Conservation (phyloP, 2,113 vertebrate genomes). For the Periophthalmus modestus region DNA sequence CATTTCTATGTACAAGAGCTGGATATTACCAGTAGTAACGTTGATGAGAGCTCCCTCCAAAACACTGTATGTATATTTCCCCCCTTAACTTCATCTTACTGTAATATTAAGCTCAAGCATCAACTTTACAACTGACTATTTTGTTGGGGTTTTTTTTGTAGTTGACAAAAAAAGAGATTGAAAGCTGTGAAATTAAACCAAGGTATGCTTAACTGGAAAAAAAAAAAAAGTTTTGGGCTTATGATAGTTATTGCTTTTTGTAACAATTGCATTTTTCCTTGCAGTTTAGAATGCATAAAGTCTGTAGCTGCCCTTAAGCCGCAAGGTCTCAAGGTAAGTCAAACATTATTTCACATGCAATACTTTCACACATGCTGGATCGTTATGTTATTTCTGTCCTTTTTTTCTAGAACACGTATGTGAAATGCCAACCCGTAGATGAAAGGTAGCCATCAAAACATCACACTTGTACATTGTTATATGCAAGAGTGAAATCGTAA, state of each 20-base stretch:
- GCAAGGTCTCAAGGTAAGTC: background rate
- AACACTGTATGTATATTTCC: slow-evolving; percentile 20
- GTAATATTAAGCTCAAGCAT: background rate
- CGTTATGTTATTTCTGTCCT: background rate
- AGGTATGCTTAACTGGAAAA: background rate
- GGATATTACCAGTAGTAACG: background rate
- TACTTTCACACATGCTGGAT: background rate
- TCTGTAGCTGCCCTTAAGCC: background rate
- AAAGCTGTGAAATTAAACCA: background rate
- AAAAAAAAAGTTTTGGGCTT: background rate
- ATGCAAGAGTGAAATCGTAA: background rate
- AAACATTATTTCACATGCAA: background rate
- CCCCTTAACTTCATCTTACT: background rate
- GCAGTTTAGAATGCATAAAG: background rate
- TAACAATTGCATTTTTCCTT: background rate
- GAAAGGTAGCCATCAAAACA: slow-evolving; percentile 42
- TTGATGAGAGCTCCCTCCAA: background rate
- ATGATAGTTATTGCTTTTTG: background rate
- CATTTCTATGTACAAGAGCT: slow-evolving; percentile 48
- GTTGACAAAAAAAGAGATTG: slow-evolving; percentile 2
- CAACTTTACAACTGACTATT: background rate
- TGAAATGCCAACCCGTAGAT: slow-evolving; percentile 52
- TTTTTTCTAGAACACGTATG: slow-evolving; percentile 42
- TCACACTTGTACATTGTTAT: background rate
- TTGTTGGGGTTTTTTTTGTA: slow-evolving; percentile 9